Base-by-base conservation (phyloP, 2,888 invertebrate genomes). In the Elgonia sp. region DNA sequence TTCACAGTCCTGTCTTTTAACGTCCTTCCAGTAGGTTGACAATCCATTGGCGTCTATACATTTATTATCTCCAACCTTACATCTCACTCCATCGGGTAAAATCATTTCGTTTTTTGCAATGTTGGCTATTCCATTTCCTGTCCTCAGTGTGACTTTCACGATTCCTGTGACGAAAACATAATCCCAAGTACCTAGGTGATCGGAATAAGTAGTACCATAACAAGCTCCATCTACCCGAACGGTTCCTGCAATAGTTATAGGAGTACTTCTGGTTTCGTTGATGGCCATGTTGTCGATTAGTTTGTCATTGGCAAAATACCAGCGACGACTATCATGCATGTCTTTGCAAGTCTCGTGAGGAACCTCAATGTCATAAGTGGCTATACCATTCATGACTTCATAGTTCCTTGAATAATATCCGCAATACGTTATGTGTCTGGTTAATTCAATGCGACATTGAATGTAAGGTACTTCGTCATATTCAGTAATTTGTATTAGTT, bases 151-250 rank as follows among this genome's bases (percentile, higher is more conserved):
- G 5, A 80, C n/a, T 16, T 29, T 57, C 3, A 80, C 10, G 0
- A 46, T 21, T 0, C 42, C 69, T 2, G 29, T n/a, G 9, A 81
- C 80, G 50, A 81, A 69, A 2, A 80, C 79, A 12, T 69, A 20
- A 16, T 60, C 14, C 79, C 79, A 80, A 7, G 29, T 18, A 9
- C 53, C 60, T 16, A 18, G 53, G 0, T 57, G 69, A n/a, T 80
- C 79, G 3, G 37, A 8, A 16, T 69, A 80, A 16, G 29, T 46
- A 0, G 39, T 18, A 0, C 60, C 69, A 0, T 1, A 1, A 18
- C 80, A 80, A 20, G 60, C 18, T 46, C 80, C 80, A 29, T 57
- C 69, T 18, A 8, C 16, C 0, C 20, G 10, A 0, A 67, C 16
- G 0, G 21, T 6, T 18, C 80, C 80, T 5, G 69, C 80, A 0